Evolutionary conservation across 23 tunicate genomes (phyloP).

Genomic region (Ascidia mentula): DNA sequence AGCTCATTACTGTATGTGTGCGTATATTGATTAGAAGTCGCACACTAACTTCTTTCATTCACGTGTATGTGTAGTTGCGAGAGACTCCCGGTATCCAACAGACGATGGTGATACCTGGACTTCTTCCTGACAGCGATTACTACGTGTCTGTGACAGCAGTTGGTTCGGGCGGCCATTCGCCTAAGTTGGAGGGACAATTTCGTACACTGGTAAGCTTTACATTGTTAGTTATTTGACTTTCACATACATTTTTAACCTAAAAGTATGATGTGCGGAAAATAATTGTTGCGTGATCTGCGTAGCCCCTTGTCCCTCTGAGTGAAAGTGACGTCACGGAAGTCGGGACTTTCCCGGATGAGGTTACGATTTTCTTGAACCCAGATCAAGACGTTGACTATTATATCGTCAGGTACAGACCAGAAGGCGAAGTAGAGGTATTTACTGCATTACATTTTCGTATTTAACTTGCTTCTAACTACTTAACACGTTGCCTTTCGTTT

Average conservation of each 20-base stretch:
- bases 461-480: no score
- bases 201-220: conserved; percentile 26
- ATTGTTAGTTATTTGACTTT: no score
- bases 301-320: no score
- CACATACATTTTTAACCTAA: no score
- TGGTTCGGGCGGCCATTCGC: conserved; percentile 55
- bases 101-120: background rate
- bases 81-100: conserved; percentile 34
- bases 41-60: no score
- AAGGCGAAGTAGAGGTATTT: background rate
- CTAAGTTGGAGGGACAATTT: conserved; percentile 11
- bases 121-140: conserved; percentile 45
- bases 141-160: conserved; percentile 50
- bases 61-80: background rate
- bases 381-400: conserved; percentile 30
- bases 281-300: no score
- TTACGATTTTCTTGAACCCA: background rate
- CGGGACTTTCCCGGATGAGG: background rate
- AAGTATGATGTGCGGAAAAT: no score
- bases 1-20: no score
- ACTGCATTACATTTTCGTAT: no score
- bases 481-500: background rate
- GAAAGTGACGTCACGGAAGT: background rate
- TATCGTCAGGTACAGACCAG: conserved; percentile 22
- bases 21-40: no score